These are phyloP conservation scores for Phortica okadai DNA, from an alignment of 2,888 invertebrate species.

Conservation along the genomic window DNA sequence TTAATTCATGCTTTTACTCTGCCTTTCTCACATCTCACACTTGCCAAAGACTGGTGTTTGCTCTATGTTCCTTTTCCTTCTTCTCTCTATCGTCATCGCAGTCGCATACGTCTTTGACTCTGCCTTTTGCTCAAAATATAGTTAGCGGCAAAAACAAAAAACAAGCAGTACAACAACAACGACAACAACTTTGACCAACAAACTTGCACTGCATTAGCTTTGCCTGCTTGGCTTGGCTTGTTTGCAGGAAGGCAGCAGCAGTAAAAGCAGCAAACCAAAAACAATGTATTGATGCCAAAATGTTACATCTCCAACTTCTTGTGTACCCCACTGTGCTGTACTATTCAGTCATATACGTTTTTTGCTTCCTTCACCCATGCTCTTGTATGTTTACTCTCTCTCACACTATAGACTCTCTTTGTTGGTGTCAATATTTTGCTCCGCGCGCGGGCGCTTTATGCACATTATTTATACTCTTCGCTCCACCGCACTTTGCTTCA, in stretches of 20 bases:
- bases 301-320: constrained; percentile 11
- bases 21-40: constrained; percentile 24
- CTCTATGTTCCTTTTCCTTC: background rate
- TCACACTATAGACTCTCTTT: background rate
- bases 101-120: too few relatives aligned
- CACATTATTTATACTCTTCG: background rate
- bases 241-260: background rate
- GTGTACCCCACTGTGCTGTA: background rate
- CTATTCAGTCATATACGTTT: background rate
- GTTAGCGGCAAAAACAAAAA: constrained; percentile 11
- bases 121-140: constrained; percentile 1
- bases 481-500: constrained; percentile 4
- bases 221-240: too few relatives aligned
- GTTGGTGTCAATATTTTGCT: background rate
- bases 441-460: constrained; percentile 16
- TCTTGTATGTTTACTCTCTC: background rate
- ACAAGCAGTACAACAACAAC: background rate
- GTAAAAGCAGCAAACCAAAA: background rate
- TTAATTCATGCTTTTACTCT: constrained; percentile 26
- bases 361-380: background rate
- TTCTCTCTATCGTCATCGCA: background rate
- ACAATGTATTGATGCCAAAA: constrained; percentile 14
- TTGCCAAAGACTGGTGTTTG: background rate
- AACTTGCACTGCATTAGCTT: constrained; percentile 5
- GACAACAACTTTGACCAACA: background rate